Percentiles rank a stretch among this genome's conserved stretches.
Conservation (phyloP, 2,113 vertebrate species). For the Eleginops maclovinus region DNA sequence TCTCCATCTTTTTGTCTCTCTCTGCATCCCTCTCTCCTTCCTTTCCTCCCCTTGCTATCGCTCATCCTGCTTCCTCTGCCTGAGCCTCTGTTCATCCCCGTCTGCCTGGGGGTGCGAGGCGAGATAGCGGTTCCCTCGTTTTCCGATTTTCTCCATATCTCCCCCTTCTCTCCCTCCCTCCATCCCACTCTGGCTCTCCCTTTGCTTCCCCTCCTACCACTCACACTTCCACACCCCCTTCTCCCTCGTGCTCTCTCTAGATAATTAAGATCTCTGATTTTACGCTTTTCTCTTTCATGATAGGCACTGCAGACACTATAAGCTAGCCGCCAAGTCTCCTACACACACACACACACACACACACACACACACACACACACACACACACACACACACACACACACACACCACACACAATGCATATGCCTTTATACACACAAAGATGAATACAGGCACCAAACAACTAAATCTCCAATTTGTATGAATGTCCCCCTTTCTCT, state of each 20-base stretch:
- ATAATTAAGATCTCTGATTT: conserved; percentile 84
- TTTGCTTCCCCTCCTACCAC: conserved; percentile 15
- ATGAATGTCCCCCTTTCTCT: conserved; percentile 53
- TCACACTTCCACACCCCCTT: conserved; percentile 20
- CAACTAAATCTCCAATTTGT: conserved; percentile 66
- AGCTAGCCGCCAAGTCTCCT: conserved; percentile 67
- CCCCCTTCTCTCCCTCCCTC: conserved; percentile 17
- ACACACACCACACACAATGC: conserved; percentile 47
- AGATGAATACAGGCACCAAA: conserved; percentile 71
- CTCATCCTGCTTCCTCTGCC: conserved; percentile 61
- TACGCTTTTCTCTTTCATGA: conserved; percentile 80
- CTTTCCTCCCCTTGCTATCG: conserved; percentile 48
- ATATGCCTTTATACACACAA: conserved; percentile 48
- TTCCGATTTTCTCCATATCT: conserved; percentile 51
- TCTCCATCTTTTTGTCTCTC: conserved; percentile 57
- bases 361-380: conserved; percentile 32
- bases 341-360: conserved; percentile 23
- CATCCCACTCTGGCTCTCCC: conserved; percentile 15
- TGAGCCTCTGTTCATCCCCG: conserved; percentile 63
- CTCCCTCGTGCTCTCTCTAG: conserved; percentile 58
- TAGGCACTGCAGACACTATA: conserved; percentile 75
- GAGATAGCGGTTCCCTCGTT: conserved; percentile 65
- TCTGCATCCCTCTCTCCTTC: conserved; percentile 42
- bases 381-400: conserved; percentile 20
- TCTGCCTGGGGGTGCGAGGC: conserved; percentile 60